These are phyloP conservation scores for Caloenas nicobarica DNA, from an alignment of 2,113 vertebrate genomes.

Conservation along the genomic window DNA sequence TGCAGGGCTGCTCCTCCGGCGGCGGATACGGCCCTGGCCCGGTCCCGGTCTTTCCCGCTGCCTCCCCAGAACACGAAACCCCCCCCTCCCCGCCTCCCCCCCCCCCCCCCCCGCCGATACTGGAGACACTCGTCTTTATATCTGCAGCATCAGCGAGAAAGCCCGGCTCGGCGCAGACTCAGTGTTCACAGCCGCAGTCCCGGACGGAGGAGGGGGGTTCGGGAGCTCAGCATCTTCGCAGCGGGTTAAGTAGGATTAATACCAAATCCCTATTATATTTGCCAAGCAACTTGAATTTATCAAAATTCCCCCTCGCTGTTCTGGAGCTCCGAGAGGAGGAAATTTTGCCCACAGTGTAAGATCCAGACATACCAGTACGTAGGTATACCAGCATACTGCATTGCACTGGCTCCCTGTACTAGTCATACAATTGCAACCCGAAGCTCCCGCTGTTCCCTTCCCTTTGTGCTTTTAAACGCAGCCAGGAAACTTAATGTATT, in stretches of 20 bases:
- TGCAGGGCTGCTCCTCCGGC: background rate
- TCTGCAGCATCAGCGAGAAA: constrained; percentile 84
- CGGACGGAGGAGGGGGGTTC: constrained; percentile 50
- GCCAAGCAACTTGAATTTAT: constrained; percentile 56
- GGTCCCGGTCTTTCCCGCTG: background rate
- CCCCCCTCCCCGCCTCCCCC: too few relatives aligned
- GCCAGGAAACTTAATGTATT: constrained; percentile 51
- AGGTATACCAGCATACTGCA: constrained; percentile 38
- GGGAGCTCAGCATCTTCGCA: constrained; percentile 54
- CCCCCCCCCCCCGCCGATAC: constrained; percentile 9
- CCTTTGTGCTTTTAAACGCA: constrained; percentile 14
- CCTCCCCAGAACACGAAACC: background rate
- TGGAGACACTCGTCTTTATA: constrained; percentile 31
- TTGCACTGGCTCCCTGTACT: constrained; percentile 5
- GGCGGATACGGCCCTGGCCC: background rate
- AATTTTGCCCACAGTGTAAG: background rate
- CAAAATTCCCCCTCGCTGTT: background rate
- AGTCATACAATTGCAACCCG: background rate
- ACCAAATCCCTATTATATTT: constrained; percentile 61
- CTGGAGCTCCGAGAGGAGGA: background rate
- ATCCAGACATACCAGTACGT: background rate
- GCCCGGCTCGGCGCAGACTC: constrained; percentile 74
- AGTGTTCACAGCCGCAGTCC: constrained; percentile 78
- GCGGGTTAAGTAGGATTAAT: constrained; percentile 69
- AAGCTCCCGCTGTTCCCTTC: constrained; percentile 1